Percentiles rank a stretch among this genome's conserved stretches.
Conservation (phyloP, 2,113 vertebrate genomes). For the Craseonycteris thonglongyai region DNA sequence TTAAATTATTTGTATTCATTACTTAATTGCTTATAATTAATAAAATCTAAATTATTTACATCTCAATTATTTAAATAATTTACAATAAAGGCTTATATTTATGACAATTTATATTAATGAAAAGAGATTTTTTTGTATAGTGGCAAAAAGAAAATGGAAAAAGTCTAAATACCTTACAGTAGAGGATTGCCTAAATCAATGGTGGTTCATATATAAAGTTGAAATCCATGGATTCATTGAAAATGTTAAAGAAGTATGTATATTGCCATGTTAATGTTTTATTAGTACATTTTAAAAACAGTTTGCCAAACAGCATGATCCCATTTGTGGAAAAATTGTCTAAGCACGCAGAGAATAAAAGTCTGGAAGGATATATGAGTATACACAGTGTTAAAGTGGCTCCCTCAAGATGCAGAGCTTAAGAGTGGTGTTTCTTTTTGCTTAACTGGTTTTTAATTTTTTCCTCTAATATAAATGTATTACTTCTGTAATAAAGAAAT, state of each 20-base stretch:
- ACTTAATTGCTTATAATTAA: background rate
- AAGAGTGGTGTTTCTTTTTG: constrained; percentile 17
- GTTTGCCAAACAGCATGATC: background rate
- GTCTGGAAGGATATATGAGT: constrained; percentile 1
- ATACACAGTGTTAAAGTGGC: background rate
- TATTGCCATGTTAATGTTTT: background rate
- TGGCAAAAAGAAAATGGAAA: constrained; percentile 19
- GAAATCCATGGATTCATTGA: background rate
- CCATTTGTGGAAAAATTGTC: constrained; percentile 5
- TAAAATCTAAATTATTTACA: background rate
- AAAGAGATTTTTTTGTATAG: background rate
- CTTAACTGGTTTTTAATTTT: constrained; percentile 25
- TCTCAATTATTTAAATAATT: too few species aligned
- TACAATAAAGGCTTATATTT: too few species aligned
- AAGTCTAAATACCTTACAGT: background rate
- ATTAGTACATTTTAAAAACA: background rate
- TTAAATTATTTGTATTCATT: constrained; percentile 12
- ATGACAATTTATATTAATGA: constrained; percentile 1
- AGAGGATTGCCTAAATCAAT: background rate
- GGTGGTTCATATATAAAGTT: background rate
- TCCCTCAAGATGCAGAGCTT: constrained; percentile 8
- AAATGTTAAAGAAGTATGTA: constrained; percentile 1
- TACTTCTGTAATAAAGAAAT: constrained; percentile 51
- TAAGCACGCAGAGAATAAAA: background rate
- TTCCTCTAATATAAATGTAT: constrained; percentile 35